A percentile compares a stretch with the other conserved stretches of the same genome.
phyloP scores from a whole-genome alignment of 2,113 vertebrate genomes.

The Thunnus thynnus region DNA sequence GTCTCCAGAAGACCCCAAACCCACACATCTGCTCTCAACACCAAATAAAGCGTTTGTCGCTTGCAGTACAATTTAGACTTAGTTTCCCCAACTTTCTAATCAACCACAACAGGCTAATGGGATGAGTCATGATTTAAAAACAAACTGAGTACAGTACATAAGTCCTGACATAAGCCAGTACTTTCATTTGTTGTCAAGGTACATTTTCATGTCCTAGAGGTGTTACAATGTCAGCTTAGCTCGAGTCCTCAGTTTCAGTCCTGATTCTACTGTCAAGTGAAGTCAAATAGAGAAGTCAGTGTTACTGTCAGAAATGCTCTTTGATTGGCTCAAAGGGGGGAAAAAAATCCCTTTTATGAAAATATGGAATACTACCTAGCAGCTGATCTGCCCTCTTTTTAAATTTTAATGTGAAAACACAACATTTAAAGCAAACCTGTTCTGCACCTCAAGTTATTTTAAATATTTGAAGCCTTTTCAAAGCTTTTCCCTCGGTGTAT shows the following conservation, averaged over 20 bases:
- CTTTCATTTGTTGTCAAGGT: background rate
- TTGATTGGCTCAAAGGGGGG: background rate
- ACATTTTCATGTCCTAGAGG: no score
- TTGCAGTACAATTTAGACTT: background rate
- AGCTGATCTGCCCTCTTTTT: background rate
- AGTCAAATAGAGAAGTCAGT: background rate
- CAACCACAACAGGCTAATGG: background rate
- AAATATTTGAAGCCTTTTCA: conserved; percentile 52
- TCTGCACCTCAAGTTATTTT: conserved; percentile 9
- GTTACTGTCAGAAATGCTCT: background rate
- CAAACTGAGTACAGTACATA: background rate
- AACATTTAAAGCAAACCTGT: background rate
- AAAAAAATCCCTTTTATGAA: background rate
- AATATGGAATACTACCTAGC: background rate
- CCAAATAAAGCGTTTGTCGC: background rate
- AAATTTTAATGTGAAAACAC: conserved; percentile 16
- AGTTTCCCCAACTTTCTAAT: background rate
- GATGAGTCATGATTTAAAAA: conserved; percentile 8
- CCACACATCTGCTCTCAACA: conserved; percentile 19
- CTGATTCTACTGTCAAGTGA: background rate
- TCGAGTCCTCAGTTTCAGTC: background rate
- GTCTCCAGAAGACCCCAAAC: conserved; percentile 13
- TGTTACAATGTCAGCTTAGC: background rate
- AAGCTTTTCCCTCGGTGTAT: background rate
- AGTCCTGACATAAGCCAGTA: background rate